These are phyloP conservation scores for Halichoerus grypus DNA, from an alignment of 2,113 vertebrate species.

Conservation along the genomic window DNA sequence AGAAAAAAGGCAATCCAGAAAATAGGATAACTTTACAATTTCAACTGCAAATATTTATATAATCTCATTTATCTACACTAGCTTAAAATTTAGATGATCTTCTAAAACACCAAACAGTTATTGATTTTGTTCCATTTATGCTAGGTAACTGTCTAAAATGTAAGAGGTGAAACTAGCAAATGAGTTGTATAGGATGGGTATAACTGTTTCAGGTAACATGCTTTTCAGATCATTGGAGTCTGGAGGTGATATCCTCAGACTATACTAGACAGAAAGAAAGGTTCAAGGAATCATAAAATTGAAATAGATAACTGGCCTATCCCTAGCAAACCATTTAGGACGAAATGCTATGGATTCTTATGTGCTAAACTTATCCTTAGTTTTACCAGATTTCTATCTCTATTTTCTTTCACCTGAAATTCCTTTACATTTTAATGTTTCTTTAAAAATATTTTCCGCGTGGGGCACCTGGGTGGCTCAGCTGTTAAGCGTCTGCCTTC, in stretches of 20 bases:
- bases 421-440: background rate
- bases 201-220: background rate
- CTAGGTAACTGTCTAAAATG: background rate
- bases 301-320: background rate
- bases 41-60: background rate
- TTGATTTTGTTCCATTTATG: background rate
- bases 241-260: background rate
- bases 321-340: background rate
- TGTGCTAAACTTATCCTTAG: background rate
- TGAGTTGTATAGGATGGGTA: background rate
- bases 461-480: too few relatives aligned
- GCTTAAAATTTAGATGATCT: background rate
- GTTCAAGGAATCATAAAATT: background rate
- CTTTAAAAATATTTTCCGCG: background rate
- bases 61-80: background rate
- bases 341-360: background rate
- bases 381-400: background rate
- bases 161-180: background rate
- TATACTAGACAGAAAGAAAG: background rate
- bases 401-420: background rate
- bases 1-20: background rate
- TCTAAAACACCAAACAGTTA: background rate
- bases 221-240: background rate
- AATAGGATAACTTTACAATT: background rate
- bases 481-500: too few relatives aligned